Percentiles rank a stretch among this genome's conserved stretches.
Evolutionary conservation across 2,888 invertebrate genomes (phyloP).

Genomic region (Leptopilina syphax): DNA sequence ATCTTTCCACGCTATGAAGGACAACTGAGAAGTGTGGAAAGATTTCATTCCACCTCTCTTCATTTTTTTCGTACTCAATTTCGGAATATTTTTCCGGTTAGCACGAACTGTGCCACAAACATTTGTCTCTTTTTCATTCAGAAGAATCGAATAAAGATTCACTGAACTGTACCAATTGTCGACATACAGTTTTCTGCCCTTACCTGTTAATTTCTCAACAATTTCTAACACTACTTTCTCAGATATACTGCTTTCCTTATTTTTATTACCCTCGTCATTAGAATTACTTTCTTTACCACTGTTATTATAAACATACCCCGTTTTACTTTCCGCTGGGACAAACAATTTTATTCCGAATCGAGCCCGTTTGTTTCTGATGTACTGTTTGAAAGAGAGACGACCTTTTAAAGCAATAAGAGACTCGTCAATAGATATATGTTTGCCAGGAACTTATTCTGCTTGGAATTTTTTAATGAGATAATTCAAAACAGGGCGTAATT

Average conservation of each 20-base stretch:
- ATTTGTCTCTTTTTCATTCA: too few species aligned
- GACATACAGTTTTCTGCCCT: too few species aligned
- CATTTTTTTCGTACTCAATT: too few species aligned
- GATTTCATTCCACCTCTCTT: too few species aligned
- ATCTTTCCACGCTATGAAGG: too few species aligned
- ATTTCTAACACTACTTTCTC: not conserved
- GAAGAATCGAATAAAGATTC: too few species aligned
- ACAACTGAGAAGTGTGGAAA: too few species aligned
- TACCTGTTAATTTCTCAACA: not conserved
- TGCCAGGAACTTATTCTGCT: not conserved
- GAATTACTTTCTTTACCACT: constrained; percentile 5
- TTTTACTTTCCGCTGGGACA: constrained; percentile 11
- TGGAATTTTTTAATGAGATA: not conserved
- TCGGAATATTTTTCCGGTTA: not conserved
- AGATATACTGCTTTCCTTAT: not conserved
- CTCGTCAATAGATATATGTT: constrained; percentile 28
- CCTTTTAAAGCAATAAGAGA: constrained; percentile 10
- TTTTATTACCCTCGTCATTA: not conserved
- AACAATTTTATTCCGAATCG: constrained; percentile 15
- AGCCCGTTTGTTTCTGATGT: not conserved
- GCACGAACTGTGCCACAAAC: too few species aligned
- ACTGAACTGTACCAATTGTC: too few species aligned
- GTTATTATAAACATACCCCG: constrained; percentile 15
- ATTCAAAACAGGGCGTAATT: not conserved
- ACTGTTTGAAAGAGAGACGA: constrained; percentile 17